Conservation (phyloP, 2,888 invertebrate genomes). For the Argyresthia albistria region DNA sequence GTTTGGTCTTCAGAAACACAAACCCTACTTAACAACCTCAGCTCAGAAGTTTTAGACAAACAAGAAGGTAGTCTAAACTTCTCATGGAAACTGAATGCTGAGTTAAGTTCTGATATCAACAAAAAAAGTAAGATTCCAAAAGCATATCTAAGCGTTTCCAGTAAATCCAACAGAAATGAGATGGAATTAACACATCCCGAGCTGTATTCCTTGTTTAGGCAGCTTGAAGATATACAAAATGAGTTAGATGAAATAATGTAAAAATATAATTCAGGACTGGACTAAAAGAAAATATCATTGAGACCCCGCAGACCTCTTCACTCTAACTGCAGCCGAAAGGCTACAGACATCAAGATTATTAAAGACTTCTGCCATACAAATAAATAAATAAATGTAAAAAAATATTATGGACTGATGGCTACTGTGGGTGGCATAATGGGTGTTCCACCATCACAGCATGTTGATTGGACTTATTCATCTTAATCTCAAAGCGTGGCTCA, state of each 20-base stretch:
- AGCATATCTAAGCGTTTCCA: conserved; percentile 36
- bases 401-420: no score
- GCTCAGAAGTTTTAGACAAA: conserved; percentile 23
- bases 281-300: no score
- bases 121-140: conserved; percentile 55
- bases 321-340: no score
- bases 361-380: no score
- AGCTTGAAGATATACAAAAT: conserved; percentile 57
- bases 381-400: no score
- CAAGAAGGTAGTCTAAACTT: conserved; percentile 29
- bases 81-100: conserved; percentile 54
- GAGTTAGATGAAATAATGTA: conserved; percentile 49
- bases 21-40: conserved; percentile 39
- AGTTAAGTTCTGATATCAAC: conserved; percentile 49
- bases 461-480: no score
- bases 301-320: no score
- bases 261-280: conserved; percentile 5
- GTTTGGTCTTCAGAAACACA: conserved; percentile 54
- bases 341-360: no score
- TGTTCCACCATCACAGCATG: no score
- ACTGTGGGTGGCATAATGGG: no score
- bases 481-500: no score
- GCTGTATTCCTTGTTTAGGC: conserved; percentile 48
- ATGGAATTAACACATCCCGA: conserved; percentile 55
- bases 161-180: conserved; percentile 28